Evolutionary conservation across 2,797 vertebrate species (phyloP).

Genomic region (Naso thynnoides): DNA sequence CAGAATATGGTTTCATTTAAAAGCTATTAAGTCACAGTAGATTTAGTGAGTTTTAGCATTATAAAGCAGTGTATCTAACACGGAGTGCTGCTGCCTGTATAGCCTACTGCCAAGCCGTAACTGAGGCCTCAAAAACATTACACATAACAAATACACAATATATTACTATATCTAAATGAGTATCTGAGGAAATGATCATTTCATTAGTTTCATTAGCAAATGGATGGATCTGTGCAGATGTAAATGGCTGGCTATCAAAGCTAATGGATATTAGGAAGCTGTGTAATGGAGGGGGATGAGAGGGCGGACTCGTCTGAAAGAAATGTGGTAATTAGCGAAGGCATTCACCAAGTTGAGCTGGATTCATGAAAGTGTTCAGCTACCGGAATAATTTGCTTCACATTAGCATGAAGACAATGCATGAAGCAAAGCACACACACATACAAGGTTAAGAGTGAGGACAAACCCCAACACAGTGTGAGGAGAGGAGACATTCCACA

Average conservation of each 20-base stretch:
- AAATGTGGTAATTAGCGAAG: conserved; percentile 48
- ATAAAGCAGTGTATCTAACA: not conserved
- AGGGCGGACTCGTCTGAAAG: conserved; percentile 44
- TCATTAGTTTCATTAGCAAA: conserved; percentile 51
- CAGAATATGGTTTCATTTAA: not conserved
- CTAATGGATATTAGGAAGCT: conserved; percentile 57
- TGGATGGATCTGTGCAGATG: conserved; percentile 35
- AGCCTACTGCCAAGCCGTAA: not conserved
- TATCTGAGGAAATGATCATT: conserved; percentile 32
- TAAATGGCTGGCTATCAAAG: conserved; percentile 52
- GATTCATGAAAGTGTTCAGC: conserved; percentile 25
- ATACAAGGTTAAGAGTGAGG: conserved; percentile 7
- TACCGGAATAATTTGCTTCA: conserved; percentile 14
- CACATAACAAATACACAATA: conserved; percentile 12
- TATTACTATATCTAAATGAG: conserved; percentile 9
- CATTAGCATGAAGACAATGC: conserved; percentile 8
- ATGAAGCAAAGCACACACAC: conserved; percentile 13
- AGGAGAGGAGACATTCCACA: not conserved
- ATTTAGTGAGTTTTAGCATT: not conserved
- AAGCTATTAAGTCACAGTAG: not conserved
- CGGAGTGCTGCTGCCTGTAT: not conserved
- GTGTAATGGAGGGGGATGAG: conserved; percentile 41
- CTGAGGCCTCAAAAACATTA: conserved; percentile 6
- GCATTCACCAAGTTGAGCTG: conserved; percentile 46
- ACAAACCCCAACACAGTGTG: not conserved